These are phyloP conservation scores for Cephus rjabovi DNA, from an alignment of 2,888 invertebrate genomes.

Conservation along the genomic window DNA sequence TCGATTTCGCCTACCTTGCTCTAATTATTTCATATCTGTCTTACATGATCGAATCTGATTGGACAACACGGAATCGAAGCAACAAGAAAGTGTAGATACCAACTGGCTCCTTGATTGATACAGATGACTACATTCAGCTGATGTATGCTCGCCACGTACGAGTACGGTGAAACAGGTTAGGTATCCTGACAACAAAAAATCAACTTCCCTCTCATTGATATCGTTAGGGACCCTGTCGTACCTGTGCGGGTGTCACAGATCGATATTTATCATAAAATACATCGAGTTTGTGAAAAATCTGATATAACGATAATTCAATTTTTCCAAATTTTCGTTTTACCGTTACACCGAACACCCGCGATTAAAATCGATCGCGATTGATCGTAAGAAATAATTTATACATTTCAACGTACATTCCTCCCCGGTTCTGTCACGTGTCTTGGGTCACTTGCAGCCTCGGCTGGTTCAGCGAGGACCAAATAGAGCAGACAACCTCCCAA, in stretches of 20 bases:
- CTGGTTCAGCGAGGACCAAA: not conserved
- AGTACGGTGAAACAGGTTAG: constrained; percentile 47
- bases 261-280: constrained; percentile 19
- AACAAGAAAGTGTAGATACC: constrained; percentile 43
- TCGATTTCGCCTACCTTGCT: constrained; percentile 13
- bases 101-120: constrained; percentile 49
- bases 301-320: not conserved
- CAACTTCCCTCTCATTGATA: constrained; percentile 27
- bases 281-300: not conserved
- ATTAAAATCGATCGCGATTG: not conserved
- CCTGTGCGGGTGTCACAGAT: constrained; percentile 13
- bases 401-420: not conserved
- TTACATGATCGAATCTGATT: constrained; percentile 48
- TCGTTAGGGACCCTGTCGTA: constrained; percentile 8
- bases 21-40: constrained; percentile 48
- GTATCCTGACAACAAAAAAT: constrained; percentile 31
- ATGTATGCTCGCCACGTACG: constrained; percentile 35
- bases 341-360: not conserved
- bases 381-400: not conserved
- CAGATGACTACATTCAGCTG: constrained; percentile 53
- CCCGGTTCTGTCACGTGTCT: not conserved
- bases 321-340: not conserved
- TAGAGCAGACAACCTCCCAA: not conserved
- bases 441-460: not conserved
- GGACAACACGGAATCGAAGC: constrained; percentile 37